These are phyloP conservation scores for Eupithecia centaureata DNA, from an alignment of 2,888 invertebrate genomes.

Conservation along the genomic window DNA sequence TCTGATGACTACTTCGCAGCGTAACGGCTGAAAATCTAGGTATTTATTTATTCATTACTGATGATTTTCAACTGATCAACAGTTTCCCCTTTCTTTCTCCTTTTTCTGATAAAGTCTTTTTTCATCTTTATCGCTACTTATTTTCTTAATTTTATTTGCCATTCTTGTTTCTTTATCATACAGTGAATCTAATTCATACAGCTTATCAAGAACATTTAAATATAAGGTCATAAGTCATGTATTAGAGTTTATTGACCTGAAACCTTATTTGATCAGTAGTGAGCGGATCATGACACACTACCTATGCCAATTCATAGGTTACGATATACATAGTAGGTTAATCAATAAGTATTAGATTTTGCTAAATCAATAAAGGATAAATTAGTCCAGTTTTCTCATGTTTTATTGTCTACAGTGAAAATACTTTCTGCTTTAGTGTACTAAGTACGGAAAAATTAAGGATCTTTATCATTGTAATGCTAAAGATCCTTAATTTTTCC, in stretches of 20 bases:
- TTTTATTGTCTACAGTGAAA: too few species aligned
- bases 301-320: neutral
- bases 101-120: neutral
- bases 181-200: neutral
- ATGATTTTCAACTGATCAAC: too few species aligned
- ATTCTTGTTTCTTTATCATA: neutral
- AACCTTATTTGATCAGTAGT: slow-evolving; percentile 28
- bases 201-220: neutral
- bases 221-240: slow-evolving; percentile 36
- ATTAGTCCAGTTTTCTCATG: too few species aligned
- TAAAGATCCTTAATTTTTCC: too few species aligned
- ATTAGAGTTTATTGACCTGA: slow-evolving; percentile 37
- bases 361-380: too few species aligned
- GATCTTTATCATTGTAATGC: too few species aligned
- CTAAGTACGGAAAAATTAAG: too few species aligned
- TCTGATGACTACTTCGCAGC: neutral
- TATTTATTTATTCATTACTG: too few species aligned
- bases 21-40: neutral
- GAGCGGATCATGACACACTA: slow-evolving; percentile 31
- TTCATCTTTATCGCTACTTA: neutral
- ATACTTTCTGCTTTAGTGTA: too few species aligned
- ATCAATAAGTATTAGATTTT: too few species aligned
- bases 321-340: slow-evolving; percentile 5
- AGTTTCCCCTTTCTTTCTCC: neutral
- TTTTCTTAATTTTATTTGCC: neutral